These are phyloP conservation scores for Aphelenchoides bicaudatus DNA, from an alignment of 2,888 invertebrate species.

Conservation along the genomic window DNA sequence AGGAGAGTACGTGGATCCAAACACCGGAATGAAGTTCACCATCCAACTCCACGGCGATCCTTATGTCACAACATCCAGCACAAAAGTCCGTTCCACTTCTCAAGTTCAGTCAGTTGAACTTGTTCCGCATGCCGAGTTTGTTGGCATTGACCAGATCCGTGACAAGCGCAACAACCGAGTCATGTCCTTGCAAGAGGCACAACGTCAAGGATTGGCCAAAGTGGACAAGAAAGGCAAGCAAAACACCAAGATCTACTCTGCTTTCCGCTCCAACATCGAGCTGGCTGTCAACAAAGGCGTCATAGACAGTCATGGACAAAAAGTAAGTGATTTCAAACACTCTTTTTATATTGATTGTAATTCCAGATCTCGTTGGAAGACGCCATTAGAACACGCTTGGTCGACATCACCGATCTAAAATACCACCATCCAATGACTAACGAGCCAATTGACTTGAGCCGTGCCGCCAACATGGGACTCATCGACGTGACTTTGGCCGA, in stretches of 20 bases:
- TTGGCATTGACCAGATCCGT: constrained; percentile 59
- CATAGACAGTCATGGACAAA: constrained; percentile 72
- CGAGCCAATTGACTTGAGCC: constrained; percentile 51
- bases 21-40: constrained; percentile 61
- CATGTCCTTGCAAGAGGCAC: constrained; percentile 60
- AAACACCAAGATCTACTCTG: constrained; percentile 57
- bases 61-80: constrained; percentile 60
- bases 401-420: constrained; percentile 66
- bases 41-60: constrained; percentile 60
- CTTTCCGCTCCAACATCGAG: constrained; percentile 59
- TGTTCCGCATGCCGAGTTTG: constrained; percentile 60
- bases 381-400: constrained; percentile 70
- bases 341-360: too few relatives aligned
- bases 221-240: constrained; percentile 61
- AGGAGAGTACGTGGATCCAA: constrained; percentile 60
- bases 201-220: constrained; percentile 59
- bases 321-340: too few relatives aligned
- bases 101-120: constrained; percentile 60
- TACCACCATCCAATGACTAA: constrained; percentile 46
- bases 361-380: constrained; percentile 62
- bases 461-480: constrained; percentile 60
- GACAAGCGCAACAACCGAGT: constrained; percentile 57
- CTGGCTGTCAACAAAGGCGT: constrained; percentile 74
- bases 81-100: constrained; percentile 59
- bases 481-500: constrained; percentile 60